phyloP scores from a whole-genome alignment of 2,113 vertebrate genomes.

The Axis porcinus region DNA sequence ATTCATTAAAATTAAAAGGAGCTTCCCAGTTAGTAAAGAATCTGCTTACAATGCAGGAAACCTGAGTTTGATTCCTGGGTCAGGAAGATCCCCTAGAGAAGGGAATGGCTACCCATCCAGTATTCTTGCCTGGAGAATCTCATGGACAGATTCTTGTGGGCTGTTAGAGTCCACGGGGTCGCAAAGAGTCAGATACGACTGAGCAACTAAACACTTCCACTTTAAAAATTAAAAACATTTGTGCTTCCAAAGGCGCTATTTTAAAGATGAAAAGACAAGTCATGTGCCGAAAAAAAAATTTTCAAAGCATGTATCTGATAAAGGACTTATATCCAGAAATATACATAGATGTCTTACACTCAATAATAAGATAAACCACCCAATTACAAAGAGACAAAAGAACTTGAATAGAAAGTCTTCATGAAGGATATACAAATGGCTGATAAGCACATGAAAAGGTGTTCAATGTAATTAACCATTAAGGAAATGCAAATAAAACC shows the following conservation, averaged over 20 bases:
- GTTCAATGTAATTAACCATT: not conserved
- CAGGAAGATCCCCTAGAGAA: not conserved
- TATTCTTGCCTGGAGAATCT: not conserved
- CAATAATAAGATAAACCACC: not conserved
- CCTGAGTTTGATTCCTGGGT: not conserved
- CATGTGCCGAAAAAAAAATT: not conserved
- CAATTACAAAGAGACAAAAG: not conserved
- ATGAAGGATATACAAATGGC: not conserved
- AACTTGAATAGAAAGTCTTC: not conserved
- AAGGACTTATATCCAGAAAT: not conserved
- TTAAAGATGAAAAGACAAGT: slow-evolving; percentile 21
- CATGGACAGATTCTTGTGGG: not conserved
- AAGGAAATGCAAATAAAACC: not conserved
- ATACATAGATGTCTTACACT: not conserved
- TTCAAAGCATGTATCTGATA: not conserved
- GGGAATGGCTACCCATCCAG: not conserved
- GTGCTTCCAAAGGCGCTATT: not conserved
- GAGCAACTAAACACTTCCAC: not conserved
- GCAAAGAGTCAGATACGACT: fast-evolving
- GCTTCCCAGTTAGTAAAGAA: not conserved
- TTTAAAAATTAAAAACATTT: not conserved
- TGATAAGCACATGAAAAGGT: not conserved
- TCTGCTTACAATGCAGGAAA: not conserved
- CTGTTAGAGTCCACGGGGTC: not conserved
- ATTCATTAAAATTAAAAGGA: not conserved